A percentile compares a stretch with the other conserved stretches of the same genome.
Conservation (phyloP, 1,140 invertebrate species). For the Heliconius melpomene region DNA sequence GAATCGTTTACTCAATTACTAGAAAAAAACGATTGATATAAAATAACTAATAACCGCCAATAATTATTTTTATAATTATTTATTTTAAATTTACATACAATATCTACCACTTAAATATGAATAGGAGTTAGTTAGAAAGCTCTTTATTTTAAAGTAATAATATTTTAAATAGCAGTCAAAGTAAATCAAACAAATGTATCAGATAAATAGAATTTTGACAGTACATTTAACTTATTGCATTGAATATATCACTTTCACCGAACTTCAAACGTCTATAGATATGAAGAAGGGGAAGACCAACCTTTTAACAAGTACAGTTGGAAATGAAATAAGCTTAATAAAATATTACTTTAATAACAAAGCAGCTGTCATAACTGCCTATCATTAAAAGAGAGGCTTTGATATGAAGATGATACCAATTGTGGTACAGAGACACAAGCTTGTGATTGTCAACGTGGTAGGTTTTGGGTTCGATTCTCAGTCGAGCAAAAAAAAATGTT, state of each 20-base stretch:
- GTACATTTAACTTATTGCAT: slow-evolving; percentile 23
- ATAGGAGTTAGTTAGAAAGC: neutral
- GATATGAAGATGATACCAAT: too few species aligned
- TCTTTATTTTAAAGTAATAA: slow-evolving; percentile 1
- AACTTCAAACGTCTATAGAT: slow-evolving; percentile 18
- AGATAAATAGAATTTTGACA: slow-evolving; percentile 34
- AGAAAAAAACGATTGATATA: too few species aligned
- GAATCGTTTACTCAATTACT: too few species aligned
- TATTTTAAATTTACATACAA: neutral
- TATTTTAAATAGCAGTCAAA: slow-evolving; percentile 22
- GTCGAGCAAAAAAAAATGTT: too few species aligned
- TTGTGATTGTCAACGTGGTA: too few species aligned
- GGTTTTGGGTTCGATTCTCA: too few species aligned
- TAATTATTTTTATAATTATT: neutral
- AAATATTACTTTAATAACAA: neutral
- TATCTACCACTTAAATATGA: neutral
- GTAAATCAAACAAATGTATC: slow-evolving; percentile 24
- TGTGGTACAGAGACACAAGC: too few species aligned
- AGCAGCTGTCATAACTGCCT: too few species aligned
- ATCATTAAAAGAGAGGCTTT: too few species aligned
- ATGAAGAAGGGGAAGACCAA: neutral
- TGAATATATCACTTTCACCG: slow-evolving; percentile 32
- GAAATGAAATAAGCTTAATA: neutral
- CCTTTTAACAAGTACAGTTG: neutral
- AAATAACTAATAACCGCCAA: neutral